Evolutionary conservation across 2,888 invertebrate genomes (phyloP).

Genomic region (Phengaris arion): DNA sequence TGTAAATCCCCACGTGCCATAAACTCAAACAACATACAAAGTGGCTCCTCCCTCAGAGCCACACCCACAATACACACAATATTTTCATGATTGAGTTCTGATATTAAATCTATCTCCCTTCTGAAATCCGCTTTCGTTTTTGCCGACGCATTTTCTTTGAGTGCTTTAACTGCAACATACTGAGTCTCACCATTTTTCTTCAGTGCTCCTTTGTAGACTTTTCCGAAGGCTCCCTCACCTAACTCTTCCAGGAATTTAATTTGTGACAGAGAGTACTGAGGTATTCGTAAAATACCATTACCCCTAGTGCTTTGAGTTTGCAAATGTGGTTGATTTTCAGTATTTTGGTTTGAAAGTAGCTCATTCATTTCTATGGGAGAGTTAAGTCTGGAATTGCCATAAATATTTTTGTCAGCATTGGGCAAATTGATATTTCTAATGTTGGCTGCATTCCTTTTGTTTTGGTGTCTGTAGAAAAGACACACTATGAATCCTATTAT

Average conservation of each 20-base stretch:
- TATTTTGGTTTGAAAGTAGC: conserved; percentile 80
- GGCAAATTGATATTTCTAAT: conserved; percentile 85
- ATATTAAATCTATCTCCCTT: conserved; percentile 96
- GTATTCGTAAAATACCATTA: conserved; percentile 81
- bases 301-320: conserved; percentile 68
- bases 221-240: conserved; percentile 98
- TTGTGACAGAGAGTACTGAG: conserved; percentile 92
- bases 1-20: conserved; percentile 98
- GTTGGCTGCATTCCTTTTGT: conserved; percentile 79
- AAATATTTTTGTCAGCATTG: conserved; percentile 88
- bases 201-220: conserved; percentile 97
- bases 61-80: conserved; percentile 97
- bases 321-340: conserved; percentile 68
- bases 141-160: conserved; percentile 94
- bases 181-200: conserved; percentile 83
- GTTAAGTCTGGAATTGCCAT: conserved; percentile 87
- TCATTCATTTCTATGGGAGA: conserved; percentile 92
- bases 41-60: conserved; percentile 91
- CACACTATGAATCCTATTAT: conserved; percentile 73
- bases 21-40: conserved; percentile 98
- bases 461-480: conserved; percentile 81
- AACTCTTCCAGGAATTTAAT: conserved; percentile 93
- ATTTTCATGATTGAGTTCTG: conserved; percentile 96
- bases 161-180: conserved; percentile 94
- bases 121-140: conserved; percentile 96